phyloP scores from a whole-genome alignment of 1,140 invertebrate species.

The Drosophila jambulina region DNA sequence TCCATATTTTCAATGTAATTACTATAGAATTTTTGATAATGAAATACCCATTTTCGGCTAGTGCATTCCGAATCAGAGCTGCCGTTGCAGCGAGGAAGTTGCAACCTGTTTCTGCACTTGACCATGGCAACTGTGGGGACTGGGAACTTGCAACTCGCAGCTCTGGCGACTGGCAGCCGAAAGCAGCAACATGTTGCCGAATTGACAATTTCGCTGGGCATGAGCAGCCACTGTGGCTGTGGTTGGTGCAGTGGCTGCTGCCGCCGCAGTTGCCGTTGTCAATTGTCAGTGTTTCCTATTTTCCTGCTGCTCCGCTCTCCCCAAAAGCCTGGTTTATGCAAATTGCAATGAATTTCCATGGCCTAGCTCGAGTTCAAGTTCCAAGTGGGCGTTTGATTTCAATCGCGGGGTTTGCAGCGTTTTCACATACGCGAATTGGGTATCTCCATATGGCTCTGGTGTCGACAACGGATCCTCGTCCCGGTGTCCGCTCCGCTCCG shows the following conservation, averaged over 20 bases:
- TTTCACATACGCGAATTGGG: constrained; percentile 63
- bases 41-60: too few relatives aligned
- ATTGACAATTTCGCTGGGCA: constrained; percentile 78
- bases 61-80: constrained; percentile 36
- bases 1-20: too few relatives aligned
- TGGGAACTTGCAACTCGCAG: constrained; percentile 27
- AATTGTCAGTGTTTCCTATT: constrained; percentile 69
- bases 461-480: constrained; percentile 65
- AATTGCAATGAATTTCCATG: constrained; percentile 75
- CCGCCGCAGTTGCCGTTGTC: constrained; percentile 58
- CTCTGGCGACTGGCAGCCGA: constrained; percentile 24
- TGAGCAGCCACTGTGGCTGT: constrained; percentile 46
- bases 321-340: constrained; percentile 72
- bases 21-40: too few relatives aligned
- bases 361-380: constrained; percentile 59
- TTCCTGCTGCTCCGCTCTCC: constrained; percentile 18
- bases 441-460: constrained; percentile 58
- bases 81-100: constrained; percentile 61
- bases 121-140: constrained; percentile 57
- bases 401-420: constrained; percentile 65
- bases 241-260: constrained; percentile 37
- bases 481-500: constrained; percentile 16
- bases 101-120: constrained; percentile 82
- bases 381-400: constrained; percentile 82
- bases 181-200: constrained; percentile 75